phyloP scores from a whole-genome alignment of 2,888 invertebrate genomes.

The Habrosyne pyritoides region DNA sequence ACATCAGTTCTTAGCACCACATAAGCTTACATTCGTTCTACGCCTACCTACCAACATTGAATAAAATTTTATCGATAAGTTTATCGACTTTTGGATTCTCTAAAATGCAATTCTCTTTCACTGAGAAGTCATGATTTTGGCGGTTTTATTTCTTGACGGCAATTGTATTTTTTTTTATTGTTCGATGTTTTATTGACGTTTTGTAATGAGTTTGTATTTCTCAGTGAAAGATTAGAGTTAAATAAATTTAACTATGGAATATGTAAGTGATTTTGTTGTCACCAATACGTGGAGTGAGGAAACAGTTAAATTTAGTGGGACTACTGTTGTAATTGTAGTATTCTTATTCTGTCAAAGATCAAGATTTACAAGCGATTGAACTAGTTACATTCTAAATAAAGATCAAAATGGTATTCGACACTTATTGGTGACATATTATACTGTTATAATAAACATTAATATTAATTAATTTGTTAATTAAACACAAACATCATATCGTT shows the following conservation, averaged over 20 bases:
- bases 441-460: background rate
- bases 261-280: background rate
- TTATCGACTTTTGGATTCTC: background rate
- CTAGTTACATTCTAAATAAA: too few species aligned
- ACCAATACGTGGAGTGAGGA: background rate
- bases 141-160: background rate
- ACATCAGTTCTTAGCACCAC: slow-evolving; percentile 67
- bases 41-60: slow-evolving; percentile 39
- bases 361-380: too few species aligned
- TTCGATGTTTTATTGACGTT: background rate
- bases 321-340: too few species aligned
- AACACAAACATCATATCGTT: background rate
- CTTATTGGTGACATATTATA: background rate
- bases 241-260: background rate
- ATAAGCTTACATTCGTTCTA: slow-evolving; percentile 42
- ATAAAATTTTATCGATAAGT: slow-evolving; percentile 15
- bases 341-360: background rate
- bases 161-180: background rate
- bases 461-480: background rate
- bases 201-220: background rate
- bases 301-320: background rate
- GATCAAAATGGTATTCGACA: background rate
- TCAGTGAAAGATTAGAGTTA: background rate
- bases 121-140: background rate
- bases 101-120: background rate